Base-by-base conservation (phyloP, 2,888 invertebrate genomes). In the Parnassius orleans region DNA sequence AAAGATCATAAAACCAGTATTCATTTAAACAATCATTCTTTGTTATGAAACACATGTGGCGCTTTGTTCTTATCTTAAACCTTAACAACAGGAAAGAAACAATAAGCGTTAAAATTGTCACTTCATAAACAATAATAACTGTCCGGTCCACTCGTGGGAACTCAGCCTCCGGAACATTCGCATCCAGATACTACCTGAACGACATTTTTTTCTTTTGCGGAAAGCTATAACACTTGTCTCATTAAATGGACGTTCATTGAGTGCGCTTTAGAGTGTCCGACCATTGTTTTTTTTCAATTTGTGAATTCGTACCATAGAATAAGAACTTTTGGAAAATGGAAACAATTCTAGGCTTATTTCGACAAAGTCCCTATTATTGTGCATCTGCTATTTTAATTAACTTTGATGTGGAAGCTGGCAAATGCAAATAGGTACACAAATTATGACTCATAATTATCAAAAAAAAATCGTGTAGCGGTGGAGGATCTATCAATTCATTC, bases 171-270 rank as follows among this genome's bases (percentile, higher is more conserved):
- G 69, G 65, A 66, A 65, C 80, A 83, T 88, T 90, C 90, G 89
- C 90, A 90, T 86, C 87, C 88, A 86, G 83, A 84, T 74, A 77
- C 76, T 83, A 86, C 86, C 86, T 86, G 83, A 79, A 86, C 85
- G 83, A 79, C 78, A 76, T 67, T 83, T 87, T 90, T 88, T 87
- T 90, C 2, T 90, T 88, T 86, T 81, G 75, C 69, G 60, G 53
- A 65, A 68, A 65, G 72, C 79, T 79, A 79, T 87, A 89, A 88
- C 89, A 90, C 90, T 90, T 77, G 74, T 81, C 71, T 63, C 65
- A 65, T 67, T 78, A 81, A 88, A 87, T 84, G 78, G 83, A 68
- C 71, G 72, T 73, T 81, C 74, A 83, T 87, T 87, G 74, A 84
- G 76, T 69, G 64, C 67, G 71, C 75, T 76, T 78, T 80, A 70